These are phyloP conservation scores for Drosophila pectinifera DNA, from an alignment of 1,140 invertebrate species.

Conservation along the genomic window DNA sequence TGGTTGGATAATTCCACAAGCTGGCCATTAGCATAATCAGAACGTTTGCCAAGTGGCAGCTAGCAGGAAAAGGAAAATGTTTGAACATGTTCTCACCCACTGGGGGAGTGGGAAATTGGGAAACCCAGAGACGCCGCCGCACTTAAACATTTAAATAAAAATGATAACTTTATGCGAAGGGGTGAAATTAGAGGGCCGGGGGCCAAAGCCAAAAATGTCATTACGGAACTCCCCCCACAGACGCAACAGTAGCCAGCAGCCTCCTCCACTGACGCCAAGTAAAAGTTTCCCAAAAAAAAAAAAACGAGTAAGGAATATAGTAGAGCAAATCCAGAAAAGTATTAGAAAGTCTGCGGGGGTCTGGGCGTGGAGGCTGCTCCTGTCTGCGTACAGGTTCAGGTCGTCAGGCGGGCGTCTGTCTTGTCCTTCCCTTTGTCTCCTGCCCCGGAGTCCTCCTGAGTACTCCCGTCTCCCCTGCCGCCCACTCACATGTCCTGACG, in stretches of 20 bases:
- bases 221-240: slow-evolving; percentile 62
- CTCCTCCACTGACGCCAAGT: slow-evolving; percentile 69
- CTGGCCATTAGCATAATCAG: slow-evolving; percentile 77
- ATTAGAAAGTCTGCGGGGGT: slow-evolving; percentile 61
- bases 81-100: slow-evolving; percentile 32
- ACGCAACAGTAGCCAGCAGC: slow-evolving; percentile 57
- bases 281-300: slow-evolving; percentile 65
- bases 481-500: slow-evolving; percentile 62
- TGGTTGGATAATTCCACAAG: slow-evolving; percentile 51
- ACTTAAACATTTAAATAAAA: slow-evolving; percentile 84
- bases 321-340: slow-evolving; percentile 51
- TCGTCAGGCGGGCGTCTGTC: slow-evolving; percentile 60
- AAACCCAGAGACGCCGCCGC: slow-evolving; percentile 17
- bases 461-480: slow-evolving; percentile 1
- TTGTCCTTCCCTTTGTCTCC: slow-evolving; percentile 13
- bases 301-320: slow-evolving; percentile 28
- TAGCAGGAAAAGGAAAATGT: slow-evolving; percentile 48
- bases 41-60: slow-evolving; percentile 50
- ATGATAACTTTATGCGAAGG: slow-evolving; percentile 82
- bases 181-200: slow-evolving; percentile 63
- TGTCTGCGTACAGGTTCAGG: slow-evolving; percentile 75
- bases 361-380: slow-evolving; percentile 28
- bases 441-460: neutral
- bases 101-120: neutral
- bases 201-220: slow-evolving; percentile 75